Evolutionary conservation across 2,888 invertebrate genomes (phyloP).

Genomic region (Epirrhoe alternata): DNA sequence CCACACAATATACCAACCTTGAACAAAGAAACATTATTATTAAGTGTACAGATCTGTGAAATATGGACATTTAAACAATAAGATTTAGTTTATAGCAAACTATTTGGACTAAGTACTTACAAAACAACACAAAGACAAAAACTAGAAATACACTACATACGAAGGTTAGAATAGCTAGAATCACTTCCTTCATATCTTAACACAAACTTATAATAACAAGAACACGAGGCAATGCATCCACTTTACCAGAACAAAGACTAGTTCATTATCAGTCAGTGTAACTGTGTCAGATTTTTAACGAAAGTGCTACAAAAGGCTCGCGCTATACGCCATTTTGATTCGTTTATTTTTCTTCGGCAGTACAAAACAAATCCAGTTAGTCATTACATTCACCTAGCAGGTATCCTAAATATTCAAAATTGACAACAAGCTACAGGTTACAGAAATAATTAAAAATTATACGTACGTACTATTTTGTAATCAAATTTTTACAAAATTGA

Average conservation of each 20-base stretch:
- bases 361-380: not conserved
- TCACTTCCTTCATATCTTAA: slow-evolving; percentile 81
- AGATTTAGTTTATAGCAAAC: not conserved
- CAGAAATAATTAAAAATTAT: not conserved
- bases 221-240: slow-evolving; percentile 70
- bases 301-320: slow-evolving; percentile 49
- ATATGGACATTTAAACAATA: not conserved
- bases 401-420: not conserved
- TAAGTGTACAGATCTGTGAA: not conserved
- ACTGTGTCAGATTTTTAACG: slow-evolving; percentile 50
- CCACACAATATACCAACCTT: slow-evolving; percentile 97
- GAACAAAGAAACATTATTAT: slow-evolving; percentile 65
- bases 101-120: slow-evolving; percentile 77
- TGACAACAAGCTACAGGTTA: not conserved
- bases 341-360: not conserved
- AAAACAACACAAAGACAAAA: slow-evolving; percentile 81
- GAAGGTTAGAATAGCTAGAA: slow-evolving; percentile 80
- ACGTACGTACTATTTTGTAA: slow-evolving; percentile 12
- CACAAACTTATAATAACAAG: slow-evolving; percentile 63
- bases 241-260: slow-evolving; percentile 68
- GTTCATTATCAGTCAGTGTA: slow-evolving; percentile 54
- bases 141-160: slow-evolving; percentile 82
- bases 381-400: not conserved
- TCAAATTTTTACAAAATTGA: not conserved
- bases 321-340: slow-evolving; percentile 62